These are phyloP conservation scores for Spinibarbus caldwelli DNA, from an alignment of 2,797 vertebrate genomes.

Conservation along the genomic window DNA sequence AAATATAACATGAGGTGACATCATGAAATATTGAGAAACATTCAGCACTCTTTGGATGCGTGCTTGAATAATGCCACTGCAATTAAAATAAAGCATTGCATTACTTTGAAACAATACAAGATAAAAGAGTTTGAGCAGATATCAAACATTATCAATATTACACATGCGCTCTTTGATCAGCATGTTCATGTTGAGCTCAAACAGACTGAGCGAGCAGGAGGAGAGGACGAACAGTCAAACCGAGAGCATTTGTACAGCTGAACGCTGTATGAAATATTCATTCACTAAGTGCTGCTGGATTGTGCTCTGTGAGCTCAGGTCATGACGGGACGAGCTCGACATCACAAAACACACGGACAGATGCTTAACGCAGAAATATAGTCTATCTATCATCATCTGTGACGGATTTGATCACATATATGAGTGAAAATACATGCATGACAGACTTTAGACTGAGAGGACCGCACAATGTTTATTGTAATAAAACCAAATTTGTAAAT, in stretches of 20 bases:
- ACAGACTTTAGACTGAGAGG: too few species aligned
- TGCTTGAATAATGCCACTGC: not conserved
- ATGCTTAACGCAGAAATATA: not conserved
- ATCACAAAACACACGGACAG: not conserved
- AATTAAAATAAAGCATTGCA: not conserved
- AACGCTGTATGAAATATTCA: slow-evolving; percentile 93
- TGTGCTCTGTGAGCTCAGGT: slow-evolving; percentile 88
- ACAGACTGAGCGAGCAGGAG: slow-evolving; percentile 47
- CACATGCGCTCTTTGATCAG: not conserved
- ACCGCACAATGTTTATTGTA: not conserved
- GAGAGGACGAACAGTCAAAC: too few species aligned
- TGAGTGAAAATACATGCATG: not conserved
- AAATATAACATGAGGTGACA: not conserved
- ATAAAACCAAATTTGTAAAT: too few species aligned
- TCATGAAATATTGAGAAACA: not conserved
- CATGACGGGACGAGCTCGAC: too few species aligned
- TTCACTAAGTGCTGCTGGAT: slow-evolving; percentile 94
- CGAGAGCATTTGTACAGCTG: slow-evolving; percentile 66
- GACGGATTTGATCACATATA: not conserved
- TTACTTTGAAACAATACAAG: not conserved
- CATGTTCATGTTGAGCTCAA: not conserved
- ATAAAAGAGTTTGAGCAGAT: not conserved
- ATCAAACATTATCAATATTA: not conserved
- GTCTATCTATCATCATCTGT: not conserved
- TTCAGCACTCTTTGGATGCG: not conserved